A percentile compares a stretch with the other conserved stretches of the same genome.
Conservation (phyloP, 2,113 vertebrate genomes). For the Apodemus sylvaticus region DNA sequence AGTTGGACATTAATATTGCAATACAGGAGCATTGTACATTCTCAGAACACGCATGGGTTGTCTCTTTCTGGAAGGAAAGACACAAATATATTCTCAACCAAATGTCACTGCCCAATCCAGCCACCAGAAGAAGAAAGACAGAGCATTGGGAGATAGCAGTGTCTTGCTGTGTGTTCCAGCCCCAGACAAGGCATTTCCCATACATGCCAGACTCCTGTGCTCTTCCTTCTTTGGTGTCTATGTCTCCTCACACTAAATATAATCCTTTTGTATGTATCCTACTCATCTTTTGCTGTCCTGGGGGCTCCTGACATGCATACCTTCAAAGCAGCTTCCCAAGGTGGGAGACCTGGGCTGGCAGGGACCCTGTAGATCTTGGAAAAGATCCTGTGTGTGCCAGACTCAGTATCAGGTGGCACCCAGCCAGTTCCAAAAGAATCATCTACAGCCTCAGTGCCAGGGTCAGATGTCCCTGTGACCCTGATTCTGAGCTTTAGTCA, state of each 20-base stretch:
- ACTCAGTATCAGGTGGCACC: accelerated
- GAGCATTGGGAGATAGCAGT: accelerated
- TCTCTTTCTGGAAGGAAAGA: not conserved
- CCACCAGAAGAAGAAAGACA: not conserved
- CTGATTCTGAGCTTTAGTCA: no score
- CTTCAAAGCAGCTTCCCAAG: not conserved
- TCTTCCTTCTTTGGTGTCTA: not conserved
- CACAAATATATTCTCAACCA: not conserved
- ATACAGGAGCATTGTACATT: accelerated
- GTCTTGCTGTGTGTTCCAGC: not conserved
- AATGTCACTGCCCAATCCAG: not conserved
- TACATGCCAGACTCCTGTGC: not conserved
- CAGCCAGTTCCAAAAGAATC: accelerated
- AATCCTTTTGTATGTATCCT: accelerated
- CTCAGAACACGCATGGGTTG: not conserved
- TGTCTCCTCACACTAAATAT: accelerated
- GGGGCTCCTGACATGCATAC: not conserved
- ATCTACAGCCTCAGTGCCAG: not conserved
- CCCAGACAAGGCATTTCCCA: not conserved
- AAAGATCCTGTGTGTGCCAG: not conserved
- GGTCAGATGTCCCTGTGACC: no score
- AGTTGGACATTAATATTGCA: no score
- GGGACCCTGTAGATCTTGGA: no score
- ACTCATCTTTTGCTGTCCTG: not conserved
- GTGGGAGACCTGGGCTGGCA: accelerated